Evolutionary conservation across 2,113 vertebrate genomes (phyloP).

Genomic region (Tringa solitaria): DNA sequence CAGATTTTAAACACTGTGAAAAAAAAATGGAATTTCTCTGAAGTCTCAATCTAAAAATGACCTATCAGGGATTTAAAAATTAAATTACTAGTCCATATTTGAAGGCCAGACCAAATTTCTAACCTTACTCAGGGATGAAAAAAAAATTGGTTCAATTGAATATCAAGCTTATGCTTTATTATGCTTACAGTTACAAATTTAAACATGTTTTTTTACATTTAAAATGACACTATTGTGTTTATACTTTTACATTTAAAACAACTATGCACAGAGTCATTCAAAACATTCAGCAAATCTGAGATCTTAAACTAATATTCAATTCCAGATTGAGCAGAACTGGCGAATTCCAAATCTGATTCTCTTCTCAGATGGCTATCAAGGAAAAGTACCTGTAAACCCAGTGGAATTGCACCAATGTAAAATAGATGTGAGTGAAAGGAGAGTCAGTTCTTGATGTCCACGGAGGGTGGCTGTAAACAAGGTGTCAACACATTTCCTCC

Average conservation of each 20-base stretch:
- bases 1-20: neutral
- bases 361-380: neutral
- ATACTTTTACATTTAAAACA: neutral
- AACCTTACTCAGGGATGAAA: neutral
- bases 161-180: neutral
- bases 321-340: neutral
- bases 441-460: neutral
- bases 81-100: neutral
- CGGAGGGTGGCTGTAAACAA: slow-evolving; percentile 29
- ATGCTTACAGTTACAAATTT: neutral
- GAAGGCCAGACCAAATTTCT: neutral
- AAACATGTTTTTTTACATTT: neutral
- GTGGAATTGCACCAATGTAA: neutral
- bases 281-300: neutral
- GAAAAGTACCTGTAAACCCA: neutral
- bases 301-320: neutral
- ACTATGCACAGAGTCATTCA: neutral
- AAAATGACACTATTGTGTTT: neutral
- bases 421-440: neutral
- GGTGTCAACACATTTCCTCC: slow-evolving; percentile 18
- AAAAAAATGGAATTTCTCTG: neutral
- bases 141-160: neutral
- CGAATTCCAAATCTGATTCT: neutral
- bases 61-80: neutral
- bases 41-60: neutral